Evolutionary conservation across 2,888 invertebrate species (phyloP).

Genomic region (Drosophila affinis): DNA sequence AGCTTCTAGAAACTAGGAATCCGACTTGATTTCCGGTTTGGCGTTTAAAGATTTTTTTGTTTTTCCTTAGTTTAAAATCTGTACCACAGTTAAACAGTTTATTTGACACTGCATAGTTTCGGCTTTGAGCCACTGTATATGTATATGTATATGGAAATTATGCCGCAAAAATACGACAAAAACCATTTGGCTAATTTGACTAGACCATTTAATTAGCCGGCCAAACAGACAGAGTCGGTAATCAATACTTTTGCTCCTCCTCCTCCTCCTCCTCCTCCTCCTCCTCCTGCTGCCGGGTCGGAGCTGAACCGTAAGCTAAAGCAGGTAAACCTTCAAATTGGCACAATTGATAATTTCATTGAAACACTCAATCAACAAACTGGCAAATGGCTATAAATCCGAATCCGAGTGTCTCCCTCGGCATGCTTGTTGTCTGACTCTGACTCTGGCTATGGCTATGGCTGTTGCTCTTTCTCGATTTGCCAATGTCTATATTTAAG

Average conservation of each 20-base stretch:
- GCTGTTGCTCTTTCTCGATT: conserved; percentile 20
- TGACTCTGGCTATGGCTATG: background rate
- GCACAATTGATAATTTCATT: conserved; percentile 74
- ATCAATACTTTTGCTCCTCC: conserved; percentile 28
- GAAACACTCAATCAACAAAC: conserved; percentile 74
- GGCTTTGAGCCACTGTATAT: too few species aligned
- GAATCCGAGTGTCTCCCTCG: conserved; percentile 33
- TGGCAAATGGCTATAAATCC: conserved; percentile 71
- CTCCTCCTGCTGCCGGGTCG: background rate
- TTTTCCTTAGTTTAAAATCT: too few species aligned
- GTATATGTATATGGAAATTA: conserved; percentile 33
- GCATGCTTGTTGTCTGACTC: conserved; percentile 6
- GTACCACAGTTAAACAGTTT: too few species aligned
- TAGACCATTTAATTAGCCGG: conserved; percentile 59
- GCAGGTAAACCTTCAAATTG: conserved; percentile 55
- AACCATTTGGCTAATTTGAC: conserved; percentile 61
- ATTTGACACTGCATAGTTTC: too few species aligned
- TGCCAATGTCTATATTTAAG: conserved; percentile 75
- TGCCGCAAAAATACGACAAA: conserved; percentile 58
- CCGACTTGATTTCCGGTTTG: too few species aligned
- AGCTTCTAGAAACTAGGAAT: too few species aligned
- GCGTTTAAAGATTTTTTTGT: too few species aligned
- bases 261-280: conserved; percentile 15
- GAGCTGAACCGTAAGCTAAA: conserved; percentile 4
- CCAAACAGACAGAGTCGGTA: conserved; percentile 42